A percentile compares a stretch with the other conserved stretches of the same genome.
Conservation (phyloP, 1,140 invertebrate genomes). For the Hylaeus anthracinus region DNA sequence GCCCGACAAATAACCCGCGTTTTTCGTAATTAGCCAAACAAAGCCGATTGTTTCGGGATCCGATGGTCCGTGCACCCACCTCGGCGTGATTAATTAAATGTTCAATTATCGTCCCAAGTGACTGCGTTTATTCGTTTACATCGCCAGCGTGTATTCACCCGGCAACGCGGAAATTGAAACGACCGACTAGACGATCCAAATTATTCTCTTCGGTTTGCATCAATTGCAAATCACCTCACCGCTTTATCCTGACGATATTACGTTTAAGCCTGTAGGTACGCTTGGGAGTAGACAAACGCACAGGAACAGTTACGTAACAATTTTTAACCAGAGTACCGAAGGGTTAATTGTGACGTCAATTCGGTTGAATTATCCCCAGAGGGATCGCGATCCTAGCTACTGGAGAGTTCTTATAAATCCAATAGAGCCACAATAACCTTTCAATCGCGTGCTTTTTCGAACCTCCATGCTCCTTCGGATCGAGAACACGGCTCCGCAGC, state of each 20-base stretch:
- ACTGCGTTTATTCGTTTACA: slow-evolving; percentile 12
- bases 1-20: neutral
- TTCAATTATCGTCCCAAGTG: slow-evolving; percentile 32
- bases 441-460: neutral
- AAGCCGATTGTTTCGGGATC: slow-evolving; percentile 16
- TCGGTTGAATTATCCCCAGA: neutral
- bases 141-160: neutral
- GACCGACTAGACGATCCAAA: slow-evolving; percentile 20
- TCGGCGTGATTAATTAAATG: slow-evolving; percentile 52
- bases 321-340: too few species aligned
- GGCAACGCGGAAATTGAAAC: neutral
- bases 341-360: neutral
- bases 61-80: neutral
- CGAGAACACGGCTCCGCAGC: neutral
- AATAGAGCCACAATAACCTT: slow-evolving; percentile 20
- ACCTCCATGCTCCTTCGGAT: too few species aligned
- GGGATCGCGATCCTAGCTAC: neutral
- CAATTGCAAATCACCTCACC: neutral
- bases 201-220: slow-evolving; percentile 29
- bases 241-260: neutral
- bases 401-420: neutral
- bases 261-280: slow-evolving; percentile 13
- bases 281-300: too few species aligned
- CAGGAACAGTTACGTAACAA: too few species aligned
- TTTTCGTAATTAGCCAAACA: slow-evolving; percentile 37